Conservation (phyloP, 1,140 invertebrate species). For the Bradysia coprophila region DNA sequence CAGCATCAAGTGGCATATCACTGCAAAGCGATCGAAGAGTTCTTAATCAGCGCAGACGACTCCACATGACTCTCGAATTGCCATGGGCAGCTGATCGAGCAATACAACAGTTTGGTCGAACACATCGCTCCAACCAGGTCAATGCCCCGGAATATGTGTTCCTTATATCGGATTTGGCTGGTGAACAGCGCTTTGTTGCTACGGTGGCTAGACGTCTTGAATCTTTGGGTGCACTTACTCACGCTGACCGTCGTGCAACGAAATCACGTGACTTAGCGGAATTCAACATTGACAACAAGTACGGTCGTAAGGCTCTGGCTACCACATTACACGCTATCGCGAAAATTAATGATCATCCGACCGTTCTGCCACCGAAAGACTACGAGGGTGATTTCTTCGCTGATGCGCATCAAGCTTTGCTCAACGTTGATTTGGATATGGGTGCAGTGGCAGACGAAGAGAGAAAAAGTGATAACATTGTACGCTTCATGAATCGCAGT, state of each 20-base stretch:
- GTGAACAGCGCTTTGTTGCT: slow-evolving; percentile 81
- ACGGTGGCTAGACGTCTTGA: slow-evolving; percentile 85
- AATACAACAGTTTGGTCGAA: slow-evolving; percentile 87
- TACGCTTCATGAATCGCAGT: slow-evolving; percentile 90
- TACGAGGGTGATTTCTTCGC: slow-evolving; percentile 83
- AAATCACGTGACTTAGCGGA: slow-evolving; percentile 71
- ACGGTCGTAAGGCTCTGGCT: slow-evolving; percentile 75
- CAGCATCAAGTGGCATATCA: slow-evolving; percentile 89
- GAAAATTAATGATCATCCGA: slow-evolving; percentile 43
- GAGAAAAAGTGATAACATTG: slow-evolving; percentile 81
- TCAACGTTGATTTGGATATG: slow-evolving; percentile 75
- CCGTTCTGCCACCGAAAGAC: slow-evolving; percentile 63
- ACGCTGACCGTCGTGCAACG: slow-evolving; percentile 87
- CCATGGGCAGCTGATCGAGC: slow-evolving; percentile 96
- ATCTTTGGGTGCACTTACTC: slow-evolving; percentile 83
- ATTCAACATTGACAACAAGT: slow-evolving; percentile 95
- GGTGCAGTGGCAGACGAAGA: slow-evolving; percentile 49
- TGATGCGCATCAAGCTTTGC: slow-evolving; percentile 63
- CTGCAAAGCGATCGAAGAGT: slow-evolving; percentile 76
- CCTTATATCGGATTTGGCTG: slow-evolving; percentile 92
- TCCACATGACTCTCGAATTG: slow-evolving; percentile 91
- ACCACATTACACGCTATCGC: slow-evolving; percentile 61
- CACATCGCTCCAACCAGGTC: slow-evolving; percentile 52
- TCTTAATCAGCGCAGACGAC: slow-evolving; percentile 70
- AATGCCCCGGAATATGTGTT: slow-evolving; percentile 95